Evolutionary conservation across 1,140 invertebrate genomes (phyloP).

Genomic region (Ctenoplectra terminalis): DNA sequence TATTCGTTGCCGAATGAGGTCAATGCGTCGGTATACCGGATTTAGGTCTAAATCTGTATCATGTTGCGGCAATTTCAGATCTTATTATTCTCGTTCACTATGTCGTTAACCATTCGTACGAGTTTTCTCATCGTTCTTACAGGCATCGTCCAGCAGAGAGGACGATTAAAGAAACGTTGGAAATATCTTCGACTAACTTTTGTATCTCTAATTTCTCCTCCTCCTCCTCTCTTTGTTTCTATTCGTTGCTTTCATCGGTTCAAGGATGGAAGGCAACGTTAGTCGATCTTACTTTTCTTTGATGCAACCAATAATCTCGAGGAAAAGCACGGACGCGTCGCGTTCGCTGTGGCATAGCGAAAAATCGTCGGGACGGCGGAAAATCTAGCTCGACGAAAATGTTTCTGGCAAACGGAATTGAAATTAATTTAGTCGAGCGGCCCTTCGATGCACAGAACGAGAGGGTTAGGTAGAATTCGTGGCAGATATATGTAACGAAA

Average conservation of each 20-base stretch:
- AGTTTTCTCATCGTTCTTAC: background rate
- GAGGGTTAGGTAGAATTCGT: background rate
- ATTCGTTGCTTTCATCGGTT: no score
- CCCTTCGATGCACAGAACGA: background rate
- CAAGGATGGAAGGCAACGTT: background rate
- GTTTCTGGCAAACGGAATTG: conserved; percentile 59
- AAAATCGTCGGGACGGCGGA: conserved; percentile 33
- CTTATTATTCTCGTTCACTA: conserved; percentile 8
- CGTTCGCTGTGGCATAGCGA: background rate
- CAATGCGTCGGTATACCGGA: conserved; percentile 25
- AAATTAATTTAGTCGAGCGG: conserved; percentile 71
- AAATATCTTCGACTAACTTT: background rate
- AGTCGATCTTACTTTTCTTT: background rate
- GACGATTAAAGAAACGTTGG: background rate
- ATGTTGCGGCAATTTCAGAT: conserved; percentile 24
- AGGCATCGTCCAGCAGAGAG: background rate
- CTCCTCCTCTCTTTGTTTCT: background rate
- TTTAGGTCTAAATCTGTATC: conserved; percentile 47
- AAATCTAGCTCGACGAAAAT: conserved; percentile 16
- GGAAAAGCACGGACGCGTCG: background rate
- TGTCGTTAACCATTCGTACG: background rate
- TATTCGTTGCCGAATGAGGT: conserved; percentile 35
- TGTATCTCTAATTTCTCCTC: background rate
- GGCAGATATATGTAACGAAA: background rate
- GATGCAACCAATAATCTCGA: conserved; percentile 11